Evolutionary conservation across 2,797 vertebrate genomes (phyloP).

Genomic region (Xenentodon cancila): DNA sequence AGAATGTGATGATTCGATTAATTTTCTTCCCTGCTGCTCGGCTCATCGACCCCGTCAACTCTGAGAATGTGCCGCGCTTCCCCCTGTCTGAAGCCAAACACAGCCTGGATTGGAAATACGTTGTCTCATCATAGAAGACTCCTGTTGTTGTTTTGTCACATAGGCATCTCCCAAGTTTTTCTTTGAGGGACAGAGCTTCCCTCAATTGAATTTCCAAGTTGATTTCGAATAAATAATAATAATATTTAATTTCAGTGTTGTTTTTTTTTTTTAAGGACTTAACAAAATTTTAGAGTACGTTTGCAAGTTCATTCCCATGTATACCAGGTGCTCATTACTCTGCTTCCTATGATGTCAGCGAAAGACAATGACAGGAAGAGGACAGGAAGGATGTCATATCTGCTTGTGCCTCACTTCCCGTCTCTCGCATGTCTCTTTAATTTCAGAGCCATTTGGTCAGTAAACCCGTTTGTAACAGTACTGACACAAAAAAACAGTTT

Average conservation of each 20-base stretch:
- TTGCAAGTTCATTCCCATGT: slow-evolving; percentile 8
- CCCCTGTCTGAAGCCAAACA: slow-evolving; percentile 82
- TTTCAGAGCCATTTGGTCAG: slow-evolving; percentile 27
- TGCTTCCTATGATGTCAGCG: slow-evolving; percentile 76
- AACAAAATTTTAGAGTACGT: slow-evolving; percentile 4
- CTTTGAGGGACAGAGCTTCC: not conserved
- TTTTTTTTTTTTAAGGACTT: slow-evolving; percentile 18
- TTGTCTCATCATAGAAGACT: not conserved
- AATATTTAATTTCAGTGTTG: slow-evolving; percentile 3
- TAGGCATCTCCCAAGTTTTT: not conserved
- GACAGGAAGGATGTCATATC: slow-evolving; percentile 82
- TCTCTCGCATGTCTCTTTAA: slow-evolving; percentile 59
- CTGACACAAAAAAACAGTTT: slow-evolving; percentile 45
- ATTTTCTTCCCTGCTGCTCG: slow-evolving; percentile 95
- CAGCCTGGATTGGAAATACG: not conserved
- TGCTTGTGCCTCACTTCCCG: slow-evolving; percentile 71
- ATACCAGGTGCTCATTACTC: slow-evolving; percentile 56
- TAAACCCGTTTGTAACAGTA: slow-evolving; percentile 41
- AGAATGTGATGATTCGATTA: slow-evolving; percentile 97
- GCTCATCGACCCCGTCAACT: slow-evolving; percentile 95
- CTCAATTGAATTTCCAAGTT: too few species aligned
- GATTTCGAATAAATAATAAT: slow-evolving; percentile 3
- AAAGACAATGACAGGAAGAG: slow-evolving; percentile 81
- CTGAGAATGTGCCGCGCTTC: slow-evolving; percentile 91
- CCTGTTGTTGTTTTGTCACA: not conserved